phyloP scores from a whole-genome alignment of 2,888 invertebrate species.

The Caenorhabditis parvicauda region DNA sequence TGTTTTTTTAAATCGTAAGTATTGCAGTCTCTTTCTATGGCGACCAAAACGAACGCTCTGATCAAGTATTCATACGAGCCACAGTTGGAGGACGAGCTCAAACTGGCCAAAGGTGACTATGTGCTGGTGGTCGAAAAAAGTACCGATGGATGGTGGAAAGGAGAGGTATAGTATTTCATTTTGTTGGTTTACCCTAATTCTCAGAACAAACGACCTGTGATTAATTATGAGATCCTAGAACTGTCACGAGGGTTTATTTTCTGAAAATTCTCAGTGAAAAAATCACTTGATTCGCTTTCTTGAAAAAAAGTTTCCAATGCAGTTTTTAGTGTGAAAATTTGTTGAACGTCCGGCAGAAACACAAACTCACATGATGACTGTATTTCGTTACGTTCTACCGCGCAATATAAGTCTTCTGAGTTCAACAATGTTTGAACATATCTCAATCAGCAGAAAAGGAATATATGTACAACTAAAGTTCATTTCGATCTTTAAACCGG shows the following conservation, averaged over 20 bases:
- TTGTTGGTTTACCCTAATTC: not conserved
- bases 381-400: too few relatives aligned
- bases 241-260: too few relatives aligned
- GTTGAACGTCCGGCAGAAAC: too few relatives aligned
- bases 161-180: conserved; percentile 64
- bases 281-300: too few relatives aligned
- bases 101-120: conserved; percentile 87
- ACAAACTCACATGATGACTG: too few relatives aligned
- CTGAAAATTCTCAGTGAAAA: too few relatives aligned
- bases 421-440: too few relatives aligned
- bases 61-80: conserved; percentile 84
- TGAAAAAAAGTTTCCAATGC: too few relatives aligned
- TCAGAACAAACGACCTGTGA: not conserved
- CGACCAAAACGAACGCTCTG: conserved; percentile 69
- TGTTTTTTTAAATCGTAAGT: not conserved
- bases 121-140: conserved; percentile 95
- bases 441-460: too few relatives aligned
- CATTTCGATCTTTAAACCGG: not conserved
- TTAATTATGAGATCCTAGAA: not conserved
- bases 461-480: not conserved
- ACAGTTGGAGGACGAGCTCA: conserved; percentile 91
- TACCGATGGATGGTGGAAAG: conserved; percentile 99
- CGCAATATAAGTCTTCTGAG: too few relatives aligned
- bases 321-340: too few relatives aligned
- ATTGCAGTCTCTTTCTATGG: conserved; percentile 22